Base-by-base conservation (phyloP, 2,113 vertebrate species). In the Amphiprion ocellaris region DNA sequence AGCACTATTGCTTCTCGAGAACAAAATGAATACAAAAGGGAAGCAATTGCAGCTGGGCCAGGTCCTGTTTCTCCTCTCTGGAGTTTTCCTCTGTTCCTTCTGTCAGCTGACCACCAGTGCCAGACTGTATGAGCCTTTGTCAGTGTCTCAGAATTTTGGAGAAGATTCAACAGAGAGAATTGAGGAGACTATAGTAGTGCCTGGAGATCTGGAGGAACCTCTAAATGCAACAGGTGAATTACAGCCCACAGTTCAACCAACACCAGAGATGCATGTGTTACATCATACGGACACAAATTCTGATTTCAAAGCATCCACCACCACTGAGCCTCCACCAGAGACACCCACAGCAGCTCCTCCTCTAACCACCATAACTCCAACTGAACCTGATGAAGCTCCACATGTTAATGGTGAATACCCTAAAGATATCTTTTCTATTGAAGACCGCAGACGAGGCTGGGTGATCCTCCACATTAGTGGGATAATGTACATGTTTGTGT, bases 401-500 rank as follows among this genome's bases (percentile, higher is more conserved):
- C 89, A 92, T 44, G 68, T 93, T 4, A 96, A 97, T 90, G 96
- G 90, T 12, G 96, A 98, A 39, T 99, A 99, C 69, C 98, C 98
- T 3, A 60, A 82, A 61, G 98, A 99, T 82, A 80, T 98, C 15
- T 99, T 99, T 87, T 96, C 94, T 2, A 71, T 99, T 64, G 96
- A 98, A 89, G 95, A 99, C 56, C 95, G 97, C 49, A 93, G 93
- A 23, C 94, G 84, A 83, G 98, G 98, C 92, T 99, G 97, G 97
- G 96, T 99, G 72, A 15, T 86, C 7, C 93, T 99, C 47, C 98
- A 99, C 85, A 85, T 99, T 82, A 90, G 96, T 62, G 98, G 98
- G 79, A 97, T 99, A 97, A 93, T 96, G 33, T 99, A 99, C 39
- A 97, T 99, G 86, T 99, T 99, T 85, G 96, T 99, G 80, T 96